Evolutionary conservation across 2,797 vertebrate species (phyloP), one percentile per base, ranked within the genome.

Genomic region (Carapus acus): DNA sequence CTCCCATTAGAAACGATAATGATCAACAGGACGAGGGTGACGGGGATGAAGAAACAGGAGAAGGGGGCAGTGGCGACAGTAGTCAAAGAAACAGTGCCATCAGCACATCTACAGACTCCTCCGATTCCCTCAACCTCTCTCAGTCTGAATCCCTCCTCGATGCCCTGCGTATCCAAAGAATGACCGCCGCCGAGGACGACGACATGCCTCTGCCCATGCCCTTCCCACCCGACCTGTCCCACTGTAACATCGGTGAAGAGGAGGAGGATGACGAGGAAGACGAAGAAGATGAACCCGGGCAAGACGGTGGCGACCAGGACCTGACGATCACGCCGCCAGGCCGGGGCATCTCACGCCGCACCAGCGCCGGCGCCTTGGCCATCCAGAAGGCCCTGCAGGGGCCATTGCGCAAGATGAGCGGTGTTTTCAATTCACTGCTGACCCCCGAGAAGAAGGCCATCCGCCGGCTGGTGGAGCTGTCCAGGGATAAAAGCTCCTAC

Each of bases 41-140:
- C 7, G 16, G 3, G 23, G 43, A 13, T 20, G n/a, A 74, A 48
- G 63, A 85, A 77, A 76, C 69, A 65, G 79, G 79, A 65, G 80
- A 85, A n/a, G n/a, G n/a, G 76, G 57, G 65, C 13, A 43, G 44
- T 0, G 42, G 66, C 1, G 39, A 81, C 6, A 83, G 69, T 8
- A 91, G 92, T 79, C 86, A 91, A 16, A n/a, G n/a, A n/a, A 85
- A 94, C 57, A 98, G 94, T 57, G 89, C 94, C 81, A 88, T 92
- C 89, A 96, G 94, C 82, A 82, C 93, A 49, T 96, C 92, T 51
- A 94, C 93, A 19, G 94, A 93, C 1, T 88, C 86, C 8, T 94
- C 93, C 0, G 93, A 94, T 75, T 97, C 93, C 1, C 76, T 92
- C 62, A 92, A 94, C 51, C 87, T 88, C 0, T 85, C 90, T 6